A percentile compares a stretch with the other conserved stretches of the same genome.
phyloP scores from a whole-genome alignment of 1,140 invertebrate species.

The Drosophila pandora region DNA sequence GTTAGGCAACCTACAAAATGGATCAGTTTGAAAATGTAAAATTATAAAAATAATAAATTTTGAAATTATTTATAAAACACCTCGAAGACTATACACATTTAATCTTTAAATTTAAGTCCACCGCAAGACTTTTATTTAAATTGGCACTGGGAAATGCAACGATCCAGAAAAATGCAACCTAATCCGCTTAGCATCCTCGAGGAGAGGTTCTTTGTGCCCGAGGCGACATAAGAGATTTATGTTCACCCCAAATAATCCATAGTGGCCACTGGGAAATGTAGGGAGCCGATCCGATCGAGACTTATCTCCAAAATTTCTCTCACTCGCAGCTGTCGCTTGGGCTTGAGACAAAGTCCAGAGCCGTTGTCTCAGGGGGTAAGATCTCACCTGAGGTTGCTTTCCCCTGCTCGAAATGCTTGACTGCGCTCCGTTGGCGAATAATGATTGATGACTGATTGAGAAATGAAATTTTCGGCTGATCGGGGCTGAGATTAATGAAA shows the following conservation, averaged over 20 bases:
- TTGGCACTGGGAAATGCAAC: constrained; percentile 46
- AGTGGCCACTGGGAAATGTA: constrained; percentile 26
- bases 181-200: constrained; percentile 61
- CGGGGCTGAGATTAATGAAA: constrained; percentile 40
- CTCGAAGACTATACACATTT: not conserved
- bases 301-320: constrained; percentile 25
- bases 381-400: constrained; percentile 12
- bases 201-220: constrained; percentile 25
- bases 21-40: constrained; percentile 51
- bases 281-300: constrained; percentile 19
- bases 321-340: constrained; percentile 27
- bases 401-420: constrained; percentile 15
- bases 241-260: constrained; percentile 43
- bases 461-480: constrained; percentile 36
- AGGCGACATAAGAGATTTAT: constrained; percentile 53
- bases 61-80: constrained; percentile 63
- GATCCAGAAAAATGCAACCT: constrained; percentile 60
- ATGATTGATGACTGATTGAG: constrained; percentile 52
- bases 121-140: constrained; percentile 35
- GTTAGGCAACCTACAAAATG: constrained; percentile 33
- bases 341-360: constrained; percentile 15
- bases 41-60: constrained; percentile 47
- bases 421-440: constrained; percentile 28
- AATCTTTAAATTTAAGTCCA: not conserved
- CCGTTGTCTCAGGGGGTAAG: constrained; percentile 15